Percentiles rank a stretch among this genome's conserved stretches.
phyloP scores from a whole-genome alignment of 2,888 invertebrate species.

The Sceliomorpha sp. region DNA sequence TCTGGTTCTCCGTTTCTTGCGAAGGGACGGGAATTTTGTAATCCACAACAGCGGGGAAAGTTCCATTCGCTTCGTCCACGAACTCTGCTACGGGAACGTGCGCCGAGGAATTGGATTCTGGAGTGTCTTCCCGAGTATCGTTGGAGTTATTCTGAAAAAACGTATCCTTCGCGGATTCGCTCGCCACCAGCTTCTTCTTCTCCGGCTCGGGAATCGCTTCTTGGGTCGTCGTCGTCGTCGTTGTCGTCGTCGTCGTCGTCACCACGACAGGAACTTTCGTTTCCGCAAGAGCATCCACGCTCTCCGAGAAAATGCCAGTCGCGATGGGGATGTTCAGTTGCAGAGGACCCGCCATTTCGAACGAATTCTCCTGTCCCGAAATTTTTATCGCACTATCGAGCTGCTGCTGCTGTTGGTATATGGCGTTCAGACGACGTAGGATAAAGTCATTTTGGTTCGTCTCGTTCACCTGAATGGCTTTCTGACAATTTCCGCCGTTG shows the following conservation, averaged over 20 bases:
- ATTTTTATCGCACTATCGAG: conserved; percentile 22
- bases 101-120: conserved; percentile 41
- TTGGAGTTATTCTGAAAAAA: too few relatives aligned
- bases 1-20: conserved; percentile 8
- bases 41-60: conserved; percentile 64
- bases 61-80: conserved; percentile 63
- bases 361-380: conserved; percentile 34
- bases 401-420: conserved; percentile 50
- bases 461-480: conserved; percentile 68
- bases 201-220: too few relatives aligned
- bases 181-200: too few relatives aligned
- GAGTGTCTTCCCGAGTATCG: too few relatives aligned
- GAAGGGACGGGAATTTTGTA: conserved; percentile 64
- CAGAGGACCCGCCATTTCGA: conserved; percentile 65
- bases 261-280: too few relatives aligned
- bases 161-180: too few relatives aligned
- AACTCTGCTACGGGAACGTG: conserved; percentile 66
- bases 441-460: conserved; percentile 70
- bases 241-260: too few relatives aligned
- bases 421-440: conserved; percentile 69
- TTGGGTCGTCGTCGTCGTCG: too few relatives aligned
- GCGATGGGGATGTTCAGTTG: conserved; percentile 74
- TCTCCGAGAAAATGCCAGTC: conserved; percentile 1
- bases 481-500: too few relatives aligned
- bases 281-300: too few relatives aligned